Conservation (phyloP, 53 echinoderm and acorn worm species). For the Arbacia lixula region DNA sequence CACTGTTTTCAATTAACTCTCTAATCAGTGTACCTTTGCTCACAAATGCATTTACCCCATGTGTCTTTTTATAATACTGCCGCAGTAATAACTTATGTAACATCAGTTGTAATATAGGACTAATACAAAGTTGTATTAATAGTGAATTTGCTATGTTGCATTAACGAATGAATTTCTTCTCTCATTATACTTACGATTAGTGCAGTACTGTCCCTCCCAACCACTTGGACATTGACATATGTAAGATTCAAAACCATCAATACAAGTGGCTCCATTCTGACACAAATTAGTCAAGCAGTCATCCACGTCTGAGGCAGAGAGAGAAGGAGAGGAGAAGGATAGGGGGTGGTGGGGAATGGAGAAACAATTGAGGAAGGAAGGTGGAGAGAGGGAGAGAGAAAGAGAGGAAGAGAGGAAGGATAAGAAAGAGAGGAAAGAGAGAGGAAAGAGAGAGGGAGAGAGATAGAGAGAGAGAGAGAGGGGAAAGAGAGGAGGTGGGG, state of each 20-base stretch:
- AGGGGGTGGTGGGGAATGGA: not conserved
- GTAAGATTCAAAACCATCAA: conserved; percentile 4
- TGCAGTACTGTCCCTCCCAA: not conserved
- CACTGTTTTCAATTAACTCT: no score
- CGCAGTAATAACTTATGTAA: no score
- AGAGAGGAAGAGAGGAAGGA: not conserved
- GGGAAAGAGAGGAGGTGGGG: not conserved
- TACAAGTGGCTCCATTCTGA: conserved; percentile 29
- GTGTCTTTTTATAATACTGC: no score
- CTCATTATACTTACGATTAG: not conserved
- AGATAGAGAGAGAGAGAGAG: not conserved
- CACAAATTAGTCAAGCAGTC: conserved; percentile 7
- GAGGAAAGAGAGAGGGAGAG: not conserved
- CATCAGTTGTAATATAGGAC: no score
- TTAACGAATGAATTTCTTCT: no score
- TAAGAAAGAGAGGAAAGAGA: not conserved
- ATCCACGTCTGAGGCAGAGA: not conserved
- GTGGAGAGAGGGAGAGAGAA: not conserved
- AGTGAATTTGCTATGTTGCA: no score
- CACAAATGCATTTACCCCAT: no score
- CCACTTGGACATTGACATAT: conserved; percentile 1
- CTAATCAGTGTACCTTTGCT: no score
- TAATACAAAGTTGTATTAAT: no score
- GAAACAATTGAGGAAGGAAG: not conserved
- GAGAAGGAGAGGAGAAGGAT: not conserved